A percentile compares a stretch with the other conserved stretches of the same genome.
Evolutionary conservation across 2,113 vertebrate species (phyloP).

Genomic region (Vulpes lagopus): DNA sequence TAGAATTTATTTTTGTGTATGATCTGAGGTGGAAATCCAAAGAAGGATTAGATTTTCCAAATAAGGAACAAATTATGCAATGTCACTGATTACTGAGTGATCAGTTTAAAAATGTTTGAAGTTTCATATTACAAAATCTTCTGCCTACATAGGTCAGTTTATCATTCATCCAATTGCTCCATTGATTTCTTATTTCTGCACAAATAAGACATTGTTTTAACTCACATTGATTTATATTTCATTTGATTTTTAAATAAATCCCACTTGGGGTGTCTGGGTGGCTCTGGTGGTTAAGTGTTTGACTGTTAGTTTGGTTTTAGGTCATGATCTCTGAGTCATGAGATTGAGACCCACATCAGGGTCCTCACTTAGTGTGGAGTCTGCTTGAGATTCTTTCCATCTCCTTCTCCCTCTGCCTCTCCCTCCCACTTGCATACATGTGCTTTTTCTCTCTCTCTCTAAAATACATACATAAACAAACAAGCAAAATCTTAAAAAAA

Average conservation of each 20-base stretch:
- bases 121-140: neutral
- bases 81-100: neutral
- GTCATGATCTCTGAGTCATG: neutral
- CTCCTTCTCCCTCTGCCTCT: neutral
- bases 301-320: neutral
- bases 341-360: neutral
- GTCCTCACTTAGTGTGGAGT: neutral
- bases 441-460: neutral
- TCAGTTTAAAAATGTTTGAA: neutral
- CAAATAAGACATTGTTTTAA: neutral
- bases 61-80: neutral
- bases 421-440: neutral
- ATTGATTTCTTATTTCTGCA: neutral
- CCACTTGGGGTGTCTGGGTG: neutral
- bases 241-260: neutral
- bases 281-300: neutral
- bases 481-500: neutral
- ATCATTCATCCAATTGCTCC: neutral
- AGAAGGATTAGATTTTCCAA: neutral
- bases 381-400: neutral
- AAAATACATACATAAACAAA: neutral
- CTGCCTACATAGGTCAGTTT: neutral
- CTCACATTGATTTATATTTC: neutral
- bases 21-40: neutral
- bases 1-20: neutral